Evolutionary conservation across 2,888 invertebrate species (phyloP), one percentile per base, ranked within the genome.

Genomic region (Schrankia costaestrigalis): DNA sequence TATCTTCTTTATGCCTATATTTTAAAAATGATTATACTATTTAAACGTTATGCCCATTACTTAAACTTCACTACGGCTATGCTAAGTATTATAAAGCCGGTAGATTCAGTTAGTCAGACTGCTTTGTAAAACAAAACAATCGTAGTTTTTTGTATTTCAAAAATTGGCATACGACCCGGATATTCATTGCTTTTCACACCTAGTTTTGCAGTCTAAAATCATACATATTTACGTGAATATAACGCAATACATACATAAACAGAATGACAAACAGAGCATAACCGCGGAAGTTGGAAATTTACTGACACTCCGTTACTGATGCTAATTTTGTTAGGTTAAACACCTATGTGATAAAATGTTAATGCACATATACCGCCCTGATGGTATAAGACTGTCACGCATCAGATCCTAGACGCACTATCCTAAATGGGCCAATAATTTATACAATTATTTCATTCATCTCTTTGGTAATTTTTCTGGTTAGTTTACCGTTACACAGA

Each of bases 261-360:
- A 63, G 12, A 34, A 28, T 66, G 64, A 64, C 68, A 77, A 81
- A 70, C 80, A 78, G 78, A 79, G 68, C 74, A 45, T 66, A 79
- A 78, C 75, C 41, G 43, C 70, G 75, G 75, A 75, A 69, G 72
- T 69, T 50, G 56, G 56, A 51, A 56, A 57, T 66, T 56, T 58
- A 56, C 48, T 11, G 37, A 34, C 52, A 46, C 26, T 35, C 49
- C 48, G 54, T 60, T 55, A 49, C 41, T 35, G 50, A 63, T 69
- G 66, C 57, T 66, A 65, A 74, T 66, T 60, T 49, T 36, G 53
- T 54, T 54, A 52, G 42, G 57, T 40, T 29, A 38, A 37, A 31
- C 42, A 42, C 25, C 19, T 28, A 6, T 23, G 11, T 7, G 2
- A 12, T 11, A 7, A 23, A 11, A 11, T 9, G 11, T 5, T 5